Conservation (phyloP, 1,140 invertebrate species). For the Sarcophaga bullata region DNA sequence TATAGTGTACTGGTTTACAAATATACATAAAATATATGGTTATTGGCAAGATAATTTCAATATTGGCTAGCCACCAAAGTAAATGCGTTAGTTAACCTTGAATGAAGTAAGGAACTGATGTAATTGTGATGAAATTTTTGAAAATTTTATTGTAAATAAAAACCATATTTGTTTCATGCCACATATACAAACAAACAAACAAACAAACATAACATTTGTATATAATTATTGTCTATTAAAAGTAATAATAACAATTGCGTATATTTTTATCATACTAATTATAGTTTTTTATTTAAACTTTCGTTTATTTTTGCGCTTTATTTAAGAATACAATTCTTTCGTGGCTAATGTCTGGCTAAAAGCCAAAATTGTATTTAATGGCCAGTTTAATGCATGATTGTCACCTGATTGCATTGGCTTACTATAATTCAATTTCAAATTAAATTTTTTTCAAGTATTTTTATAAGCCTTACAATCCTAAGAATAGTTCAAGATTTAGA, state of each 20-base stretch:
- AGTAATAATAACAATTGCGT: background rate
- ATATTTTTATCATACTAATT: background rate
- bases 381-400: conserved; percentile 19
- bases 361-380: background rate
- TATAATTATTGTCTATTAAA: no score
- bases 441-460: background rate
- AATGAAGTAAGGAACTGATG: conserved; percentile 15
- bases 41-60: conserved; percentile 3
- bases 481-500: background rate
- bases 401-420: conserved; percentile 3
- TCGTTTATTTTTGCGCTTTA: background rate
- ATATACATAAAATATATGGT: background rate
- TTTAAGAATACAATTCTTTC: background rate
- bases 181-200: no score
- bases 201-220: background rate
- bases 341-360: background rate
- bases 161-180: background rate
- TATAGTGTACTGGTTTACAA: background rate
- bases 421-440: background rate
- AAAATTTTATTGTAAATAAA: background rate
- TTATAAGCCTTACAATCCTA: background rate
- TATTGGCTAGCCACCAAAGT: background rate
- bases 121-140: conserved; percentile 1
- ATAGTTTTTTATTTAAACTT: background rate
- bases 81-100: conserved; percentile 15